Base-by-base conservation (phyloP, 2,888 invertebrate genomes). In the Hesperia comma region DNA sequence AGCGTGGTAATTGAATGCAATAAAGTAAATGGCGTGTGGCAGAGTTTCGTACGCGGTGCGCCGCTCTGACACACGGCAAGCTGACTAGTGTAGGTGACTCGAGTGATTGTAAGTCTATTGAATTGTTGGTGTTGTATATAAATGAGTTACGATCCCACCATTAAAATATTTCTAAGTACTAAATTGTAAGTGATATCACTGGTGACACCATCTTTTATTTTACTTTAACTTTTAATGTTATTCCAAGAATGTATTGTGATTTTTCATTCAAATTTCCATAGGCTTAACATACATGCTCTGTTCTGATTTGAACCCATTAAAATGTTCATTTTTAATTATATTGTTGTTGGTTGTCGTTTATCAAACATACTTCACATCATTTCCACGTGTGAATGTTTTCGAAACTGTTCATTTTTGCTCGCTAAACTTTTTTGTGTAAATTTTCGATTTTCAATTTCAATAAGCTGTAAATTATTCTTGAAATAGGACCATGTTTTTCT, bases 141-240 rank as follows among this genome's bases (percentile, higher is more conserved):
- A 86, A 88, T 87, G 88, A 92, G 86, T 85, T 92, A 88, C 86
- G 87, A 92, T 91, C 92, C 92, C 92, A 92, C 92, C 92, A 92
- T 91, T 86, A 83, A 84, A 91, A 88, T 91, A 90, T 88, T 85
- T 90, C 84, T 92, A 90, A 90, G 90, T 88, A 87, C 86, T 91
- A 90, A 87, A 86, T 85, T 82, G 73, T 89, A 88, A 86, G 88
- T 86, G 88, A 85, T 87, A 84, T 88, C 85, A 80, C 83, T 77
- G 81, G 77, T 85, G 85, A 88, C 84, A 85, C 87, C 85, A 80
- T 83, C 77, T 79, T 76, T 83, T 74, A 81, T 81, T 84, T 81
- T 83, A 81, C 78, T 80, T 86, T 75, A 61, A 61, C 60, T 85
- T 80, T 83, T 83, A 85, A 83, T 86, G 82, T 86, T 89, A 90